Evolutionary conservation across 2,113 vertebrate species (phyloP).

Genomic region (Lasiurus cinereus): DNA sequence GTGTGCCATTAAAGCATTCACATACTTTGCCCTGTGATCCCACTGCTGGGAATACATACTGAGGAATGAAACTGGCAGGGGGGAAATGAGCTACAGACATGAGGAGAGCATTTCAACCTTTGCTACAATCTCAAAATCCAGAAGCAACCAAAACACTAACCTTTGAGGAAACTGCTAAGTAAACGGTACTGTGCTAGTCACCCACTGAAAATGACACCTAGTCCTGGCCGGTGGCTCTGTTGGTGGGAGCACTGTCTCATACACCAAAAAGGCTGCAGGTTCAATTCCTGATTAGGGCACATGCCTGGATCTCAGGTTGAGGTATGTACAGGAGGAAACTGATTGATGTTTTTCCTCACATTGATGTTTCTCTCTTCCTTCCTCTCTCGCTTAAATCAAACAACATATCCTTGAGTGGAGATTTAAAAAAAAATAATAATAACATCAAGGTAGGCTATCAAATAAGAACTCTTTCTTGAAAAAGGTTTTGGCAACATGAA

Average conservation of each 20-base stretch:
- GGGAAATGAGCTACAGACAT: not conserved
- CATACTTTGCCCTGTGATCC: not conserved
- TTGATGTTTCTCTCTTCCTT: not conserved
- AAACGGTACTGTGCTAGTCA: not conserved
- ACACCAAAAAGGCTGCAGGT: not conserved
- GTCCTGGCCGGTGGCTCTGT: not conserved
- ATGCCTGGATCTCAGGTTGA: not conserved
- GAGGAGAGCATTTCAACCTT: not conserved
- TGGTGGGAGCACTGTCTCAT: not conserved
- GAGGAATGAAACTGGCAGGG: not conserved
- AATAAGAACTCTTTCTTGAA: not conserved
- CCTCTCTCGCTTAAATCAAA: not conserved
- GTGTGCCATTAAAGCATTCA: not conserved
- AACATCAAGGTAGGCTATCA: not conserved
- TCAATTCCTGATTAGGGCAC: not conserved
- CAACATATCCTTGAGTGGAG: not conserved
- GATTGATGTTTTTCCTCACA: not conserved
- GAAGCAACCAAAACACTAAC: not conserved
- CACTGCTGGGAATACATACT: not conserved
- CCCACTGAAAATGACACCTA: not conserved
- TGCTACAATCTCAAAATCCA: not conserved
- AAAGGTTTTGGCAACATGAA: not conserved
- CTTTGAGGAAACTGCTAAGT: not conserved
- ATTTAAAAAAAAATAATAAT: too few species aligned
- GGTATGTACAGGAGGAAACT: not conserved